These are phyloP conservation scores for Channa maculata DNA, from an alignment of 2,113 vertebrate genomes.

Conservation along the genomic window DNA sequence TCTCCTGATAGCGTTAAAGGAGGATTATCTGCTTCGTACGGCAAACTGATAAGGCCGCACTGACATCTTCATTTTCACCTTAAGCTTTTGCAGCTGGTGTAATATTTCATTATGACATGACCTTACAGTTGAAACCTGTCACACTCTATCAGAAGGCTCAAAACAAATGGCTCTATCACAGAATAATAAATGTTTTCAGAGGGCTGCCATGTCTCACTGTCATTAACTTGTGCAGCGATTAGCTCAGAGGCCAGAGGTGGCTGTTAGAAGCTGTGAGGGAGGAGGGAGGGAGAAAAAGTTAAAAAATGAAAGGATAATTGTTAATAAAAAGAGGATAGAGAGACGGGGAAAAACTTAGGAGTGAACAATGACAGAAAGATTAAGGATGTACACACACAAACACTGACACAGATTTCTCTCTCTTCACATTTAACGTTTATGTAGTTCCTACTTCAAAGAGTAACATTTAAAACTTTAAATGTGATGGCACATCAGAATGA, in stretches of 20 bases:
- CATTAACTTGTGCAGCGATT: conserved; percentile 34
- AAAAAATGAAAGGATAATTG: neutral
- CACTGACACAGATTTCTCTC: neutral
- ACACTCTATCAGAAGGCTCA: conserved; percentile 26
- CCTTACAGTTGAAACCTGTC: conserved; percentile 47
- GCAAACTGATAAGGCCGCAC: conserved; percentile 37
- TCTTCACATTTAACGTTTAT: neutral
- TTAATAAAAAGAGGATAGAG: neutral
- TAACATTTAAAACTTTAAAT: neutral
- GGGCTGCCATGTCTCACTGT: conserved; percentile 3
- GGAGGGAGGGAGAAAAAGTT: neutral
- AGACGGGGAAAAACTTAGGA: neutral
- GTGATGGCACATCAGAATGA: neutral
- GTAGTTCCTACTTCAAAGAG: conserved; percentile 17
- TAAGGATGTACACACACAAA: neutral
- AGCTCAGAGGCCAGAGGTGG: conserved; percentile 19
- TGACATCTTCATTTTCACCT: conserved; percentile 48
- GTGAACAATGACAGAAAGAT: neutral
- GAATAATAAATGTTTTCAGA: conserved; percentile 32
- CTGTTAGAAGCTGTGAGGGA: neutral
- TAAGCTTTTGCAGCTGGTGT: conserved; percentile 11
- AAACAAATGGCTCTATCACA: conserved; percentile 31
- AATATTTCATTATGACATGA: conserved; percentile 63
- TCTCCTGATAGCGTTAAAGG: neutral
- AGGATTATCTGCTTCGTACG: conserved; percentile 32